phyloP scores from a whole-genome alignment of 2,113 vertebrate species.

The Anthoscopus minutus region DNA sequence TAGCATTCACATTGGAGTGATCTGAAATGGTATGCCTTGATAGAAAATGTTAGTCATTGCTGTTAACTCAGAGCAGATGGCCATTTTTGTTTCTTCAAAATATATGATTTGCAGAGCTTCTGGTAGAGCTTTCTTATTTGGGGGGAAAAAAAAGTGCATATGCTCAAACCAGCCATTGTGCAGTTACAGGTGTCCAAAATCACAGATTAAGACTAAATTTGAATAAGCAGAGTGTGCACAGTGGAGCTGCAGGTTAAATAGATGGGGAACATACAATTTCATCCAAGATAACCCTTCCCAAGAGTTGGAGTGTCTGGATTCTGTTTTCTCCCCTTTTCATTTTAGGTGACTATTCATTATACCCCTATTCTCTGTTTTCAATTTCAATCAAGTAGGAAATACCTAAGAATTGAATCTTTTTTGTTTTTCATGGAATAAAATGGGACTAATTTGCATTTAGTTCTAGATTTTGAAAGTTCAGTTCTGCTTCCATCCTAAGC shows the following conservation, averaged over 20 bases:
- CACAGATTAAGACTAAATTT: background rate
- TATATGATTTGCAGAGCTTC: slow-evolving; percentile 45
- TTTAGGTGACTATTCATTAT: background rate
- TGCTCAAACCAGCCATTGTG: background rate
- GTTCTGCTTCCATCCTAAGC: background rate
- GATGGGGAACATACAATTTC: background rate
- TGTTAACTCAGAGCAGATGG: slow-evolving; percentile 68
- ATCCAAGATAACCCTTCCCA: background rate
- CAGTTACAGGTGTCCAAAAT: background rate
- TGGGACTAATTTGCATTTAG: background rate
- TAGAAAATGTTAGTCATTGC: slow-evolving; percentile 67
- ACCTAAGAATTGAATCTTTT: background rate
- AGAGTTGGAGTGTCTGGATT: background rate
- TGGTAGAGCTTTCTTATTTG: background rate
- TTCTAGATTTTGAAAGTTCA: background rate
- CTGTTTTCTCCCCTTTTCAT: background rate
- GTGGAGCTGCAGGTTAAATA: background rate
- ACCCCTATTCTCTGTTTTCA: background rate
- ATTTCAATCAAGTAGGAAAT: background rate
- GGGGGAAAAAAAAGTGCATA: too few species aligned
- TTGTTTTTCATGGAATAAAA: background rate
- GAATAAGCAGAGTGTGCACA: background rate
- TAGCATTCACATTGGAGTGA: slow-evolving; percentile 47
- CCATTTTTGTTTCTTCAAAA: slow-evolving; percentile 45
- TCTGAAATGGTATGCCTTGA: slow-evolving; percentile 14